These are phyloP conservation scores for Misgurnus mizolepis DNA, from an alignment of 2,113 vertebrate genomes.

Conservation along the genomic window DNA sequence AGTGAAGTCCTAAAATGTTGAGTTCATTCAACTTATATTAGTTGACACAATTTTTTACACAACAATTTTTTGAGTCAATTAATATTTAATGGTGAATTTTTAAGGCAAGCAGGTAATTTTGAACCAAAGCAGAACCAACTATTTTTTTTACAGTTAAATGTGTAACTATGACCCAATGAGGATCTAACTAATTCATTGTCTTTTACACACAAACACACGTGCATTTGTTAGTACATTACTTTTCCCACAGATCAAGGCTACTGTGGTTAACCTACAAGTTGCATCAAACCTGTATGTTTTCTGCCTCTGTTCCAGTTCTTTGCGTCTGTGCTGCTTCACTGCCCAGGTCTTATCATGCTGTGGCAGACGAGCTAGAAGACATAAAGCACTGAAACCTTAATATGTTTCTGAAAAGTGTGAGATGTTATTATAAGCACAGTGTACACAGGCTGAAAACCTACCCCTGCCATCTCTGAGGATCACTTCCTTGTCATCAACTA, in stretches of 20 bases:
- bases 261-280: not conserved
- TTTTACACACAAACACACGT: not conserved
- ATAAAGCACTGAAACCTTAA: not conserved
- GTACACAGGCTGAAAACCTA: constrained; percentile 58
- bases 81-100: too few relatives aligned
- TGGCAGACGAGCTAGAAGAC: constrained; percentile 79
- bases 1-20: too few relatives aligned
- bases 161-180: not conserved
- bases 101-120: too few relatives aligned
- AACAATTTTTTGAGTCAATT: too few relatives aligned
- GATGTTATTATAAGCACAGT: not conserved
- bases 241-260: not conserved
- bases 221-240: not conserved
- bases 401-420: not conserved
- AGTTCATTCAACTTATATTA: too few relatives aligned
- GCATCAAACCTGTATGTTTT: constrained; percentile 81
- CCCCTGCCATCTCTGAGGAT: constrained; percentile 88
- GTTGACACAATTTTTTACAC: too few relatives aligned
- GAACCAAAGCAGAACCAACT: too few relatives aligned
- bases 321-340: constrained; percentile 87
- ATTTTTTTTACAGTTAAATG: not conserved
- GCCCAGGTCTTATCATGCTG: constrained; percentile 84
- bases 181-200: not conserved
- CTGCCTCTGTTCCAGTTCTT: constrained; percentile 86
- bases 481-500: constrained; percentile 87